Evolutionary conservation across 2,797 vertebrate species (phyloP), one percentile per base, ranked within the genome.

Genomic region (Triplophysa yarkandensis): DNA sequence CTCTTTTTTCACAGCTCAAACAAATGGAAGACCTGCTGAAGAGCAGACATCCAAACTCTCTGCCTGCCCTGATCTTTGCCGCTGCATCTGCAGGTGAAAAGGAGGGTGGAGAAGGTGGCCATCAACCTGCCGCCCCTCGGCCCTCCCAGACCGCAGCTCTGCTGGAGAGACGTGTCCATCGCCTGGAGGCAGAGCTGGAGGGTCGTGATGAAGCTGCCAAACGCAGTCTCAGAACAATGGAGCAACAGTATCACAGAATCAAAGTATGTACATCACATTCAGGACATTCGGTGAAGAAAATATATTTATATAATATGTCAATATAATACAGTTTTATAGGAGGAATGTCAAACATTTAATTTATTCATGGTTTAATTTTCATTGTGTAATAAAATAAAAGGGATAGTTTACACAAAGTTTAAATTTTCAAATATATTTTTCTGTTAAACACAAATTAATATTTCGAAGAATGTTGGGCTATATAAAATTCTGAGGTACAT

Each of bases 101-200:
- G 81, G 0, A 80, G 43, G 6, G 76, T 68, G 17, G 9, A 46
- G 0, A 2, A 19, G 72, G 72, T 8, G 36, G 55, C n/a, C 39
- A 6, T 57, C 10, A 25, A 17, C 19, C 28, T 36, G 14, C 71
- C 30, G 27, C 28, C 3, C 28, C 80, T 1, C 48, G 75, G 0
- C 73, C 84, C 9, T 74, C 80, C 27, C 85, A 85, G 36, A 88
- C 93, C 39, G 85, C 82, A 13, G 84, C 88, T 55, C 92, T 97
- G 80, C 88, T 97, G 87, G 96, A 99, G 83, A 91, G 84, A 83
- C 91, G 95, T 79, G 86, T 96, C 23, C 93, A 94, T 66, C 93
- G 93, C 27, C 87, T 99, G 82, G 97, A 98, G 91, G 86, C 88
- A 0, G 95, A 98, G 83, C 92, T 99, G 71, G 95, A 98, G 85